Base-by-base conservation (phyloP, 2,797 vertebrate genomes). In the Ptychadena robeensis region DNA sequence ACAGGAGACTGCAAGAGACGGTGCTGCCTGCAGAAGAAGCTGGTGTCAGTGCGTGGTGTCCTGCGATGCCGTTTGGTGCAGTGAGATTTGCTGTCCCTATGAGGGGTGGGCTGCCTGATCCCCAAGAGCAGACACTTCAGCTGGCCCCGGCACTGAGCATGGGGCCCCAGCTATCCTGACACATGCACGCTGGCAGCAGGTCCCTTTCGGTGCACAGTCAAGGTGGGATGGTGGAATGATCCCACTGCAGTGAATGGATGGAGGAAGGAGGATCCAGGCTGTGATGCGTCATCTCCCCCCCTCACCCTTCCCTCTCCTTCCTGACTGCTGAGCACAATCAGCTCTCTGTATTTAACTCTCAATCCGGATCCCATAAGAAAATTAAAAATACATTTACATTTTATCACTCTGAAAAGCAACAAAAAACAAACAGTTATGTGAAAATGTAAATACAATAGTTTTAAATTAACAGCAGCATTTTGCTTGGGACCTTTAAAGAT, bases 1-100 rank as follows among this genome's bases (percentile, higher is more conserved):
- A 74, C 76, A 79, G 76, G 76, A 68, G 71, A 28, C 64, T 73
- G 71, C 75, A 72, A 10, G 37, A 37, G 61, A 44, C 25, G 67
- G 74, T 53, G 74, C 32, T 59, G 32, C 70, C 77, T 63, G 69
- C 75, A 73, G 75, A 59, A 66, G n/a, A n/a, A 53, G 82, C 53
- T 84, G 76, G 77, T 80, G 77, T 65, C 78, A 76, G 78, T 71
- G 83, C 78, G 75, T 30, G 48, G 68, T 64, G 69, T 71, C 66
- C 63, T 80, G 82, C 77, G 53, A 44, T 74, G 82, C 77, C 53
- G 71, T 85, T 85, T 85, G 78, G 64, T 81, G 78, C 78, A 80
- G 83, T 81, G 71, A 80, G 78, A 38, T 74, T 40, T 68, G 40
- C 72, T 80, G 68, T 83, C 80, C 66, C 38, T 59, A 53, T 57